Conservation (phyloP, 2,888 invertebrate genomes). For the Pharmacophagus antenor region DNA sequence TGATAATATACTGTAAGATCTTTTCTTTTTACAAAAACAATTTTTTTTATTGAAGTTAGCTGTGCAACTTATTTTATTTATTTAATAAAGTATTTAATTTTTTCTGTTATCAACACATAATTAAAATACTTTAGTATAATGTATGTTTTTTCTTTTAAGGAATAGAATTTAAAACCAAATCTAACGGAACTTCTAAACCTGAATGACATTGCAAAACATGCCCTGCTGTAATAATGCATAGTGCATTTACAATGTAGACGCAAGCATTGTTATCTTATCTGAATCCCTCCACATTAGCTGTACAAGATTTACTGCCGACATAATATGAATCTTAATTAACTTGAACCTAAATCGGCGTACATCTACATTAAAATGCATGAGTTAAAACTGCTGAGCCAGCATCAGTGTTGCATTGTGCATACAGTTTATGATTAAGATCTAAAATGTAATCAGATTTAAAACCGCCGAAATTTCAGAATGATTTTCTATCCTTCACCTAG, state of each 20-base stretch:
- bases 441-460: background rate
- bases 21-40: too few relatives aligned
- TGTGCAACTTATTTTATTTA: too few relatives aligned
- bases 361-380: conserved; percentile 23
- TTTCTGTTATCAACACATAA: too few relatives aligned
- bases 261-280: conserved; percentile 26
- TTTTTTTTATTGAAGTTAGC: too few relatives aligned
- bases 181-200: background rate
- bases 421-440: conserved; percentile 1
- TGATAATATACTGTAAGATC: too few relatives aligned
- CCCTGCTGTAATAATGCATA: conserved; percentile 13
- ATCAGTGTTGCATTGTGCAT: conserved; percentile 3
- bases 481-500: too few relatives aligned
- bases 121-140: too few relatives aligned
- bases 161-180: too few relatives aligned
- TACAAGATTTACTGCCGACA: conserved; percentile 27
- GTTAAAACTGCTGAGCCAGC: conserved; percentile 9
- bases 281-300: conserved; percentile 23
- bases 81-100: too few relatives aligned
- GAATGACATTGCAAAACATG: background rate
- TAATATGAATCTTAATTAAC: conserved; percentile 30
- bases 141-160: too few relatives aligned
- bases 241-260: conserved; percentile 26
- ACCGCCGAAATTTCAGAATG: background rate
- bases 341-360: conserved; percentile 19